Conservation (phyloP, 2,113 vertebrate species). For the Corydoras maculifer region DNA sequence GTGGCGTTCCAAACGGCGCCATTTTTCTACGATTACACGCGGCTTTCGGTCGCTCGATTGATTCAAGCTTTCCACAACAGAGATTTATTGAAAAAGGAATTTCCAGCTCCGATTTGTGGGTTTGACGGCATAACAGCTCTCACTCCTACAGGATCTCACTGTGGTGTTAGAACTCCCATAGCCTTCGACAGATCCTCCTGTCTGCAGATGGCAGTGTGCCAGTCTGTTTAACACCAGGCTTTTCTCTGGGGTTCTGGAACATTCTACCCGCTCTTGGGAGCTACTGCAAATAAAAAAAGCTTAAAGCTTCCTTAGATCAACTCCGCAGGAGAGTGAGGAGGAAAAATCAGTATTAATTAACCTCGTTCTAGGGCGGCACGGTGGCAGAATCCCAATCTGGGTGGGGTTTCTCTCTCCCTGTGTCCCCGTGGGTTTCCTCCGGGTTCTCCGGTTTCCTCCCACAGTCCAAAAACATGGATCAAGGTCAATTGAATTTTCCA, state of each 20-base stretch:
- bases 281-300: conserved; percentile 19
- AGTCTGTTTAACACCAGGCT: conserved; percentile 18
- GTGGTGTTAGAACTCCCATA: conserved; percentile 22
- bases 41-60: too few species aligned
- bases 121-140: too few species aligned
- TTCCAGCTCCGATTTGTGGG: too few species aligned
- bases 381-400: too few species aligned
- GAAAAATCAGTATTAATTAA: conserved; percentile 23
- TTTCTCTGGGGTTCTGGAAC: conserved; percentile 33
- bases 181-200: conserved; percentile 17
- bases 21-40: not conserved
- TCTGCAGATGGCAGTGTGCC: conserved; percentile 44
- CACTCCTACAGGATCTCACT: not conserved
- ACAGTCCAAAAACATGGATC: too few species aligned
- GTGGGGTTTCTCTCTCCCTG: too few species aligned
- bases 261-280: conserved; percentile 25
- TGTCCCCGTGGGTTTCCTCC: too few species aligned
- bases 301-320: conserved; percentile 36
- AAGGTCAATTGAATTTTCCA: too few species aligned
- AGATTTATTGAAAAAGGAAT: too few species aligned
- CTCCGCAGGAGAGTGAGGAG: conserved; percentile 15
- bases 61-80: too few species aligned
- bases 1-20: conserved; percentile 23
- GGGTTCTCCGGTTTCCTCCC: too few species aligned
- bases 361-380: not conserved